Base-by-base conservation (phyloP, 2,113 vertebrate genomes). In the Alaudala cheleensis region DNA sequence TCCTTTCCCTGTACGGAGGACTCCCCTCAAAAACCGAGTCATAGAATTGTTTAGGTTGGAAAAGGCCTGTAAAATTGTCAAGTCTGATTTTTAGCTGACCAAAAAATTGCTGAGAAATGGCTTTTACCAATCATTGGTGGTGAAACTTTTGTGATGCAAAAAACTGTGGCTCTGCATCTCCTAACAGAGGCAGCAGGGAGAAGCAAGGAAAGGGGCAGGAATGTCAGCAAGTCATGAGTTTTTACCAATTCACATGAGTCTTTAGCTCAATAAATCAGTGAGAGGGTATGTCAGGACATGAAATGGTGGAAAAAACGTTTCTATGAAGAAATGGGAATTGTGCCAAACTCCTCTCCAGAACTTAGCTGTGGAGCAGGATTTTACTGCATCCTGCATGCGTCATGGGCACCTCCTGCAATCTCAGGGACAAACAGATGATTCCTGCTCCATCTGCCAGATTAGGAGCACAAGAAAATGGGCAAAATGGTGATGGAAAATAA, bases 211-310 rank as follows among this genome's bases (percentile, higher is more conserved):
- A 56, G 20, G 25, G 15, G 37, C 31, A 61, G 31, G 47, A 67
- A 23, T 5, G 8, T 2, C 29, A n/a, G 1, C 1, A 17, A 22
- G 5, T 11, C 0, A 0, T 21, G 42, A 26, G 4, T 7, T 76
- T 78, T 81, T 49, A 24, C 4, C 24, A 51, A 10, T 1, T 15
- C 22, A 24, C 14, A 5, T 2, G 8, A 67, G 24, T 25, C 24
- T 83, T 29, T 45, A 57, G 18, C 53, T 86, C 29, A 49, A 4
- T 9, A 39, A 14, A 25, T 47, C 21, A 40, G 14, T 11, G 10
- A 28, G 17, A 65, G 31, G 7, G n/a, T 29, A 24, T 16, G 14
- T 24, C 33, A 90, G 50, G 54, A 42, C 8, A 47, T 8, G 5
- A 66, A 92, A 84, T 2, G 4, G 22, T 22, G 23, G 33, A 12